Base-by-base conservation (phyloP, 64 coral and sea anemone species). In the Acropora tenuis region DNA sequence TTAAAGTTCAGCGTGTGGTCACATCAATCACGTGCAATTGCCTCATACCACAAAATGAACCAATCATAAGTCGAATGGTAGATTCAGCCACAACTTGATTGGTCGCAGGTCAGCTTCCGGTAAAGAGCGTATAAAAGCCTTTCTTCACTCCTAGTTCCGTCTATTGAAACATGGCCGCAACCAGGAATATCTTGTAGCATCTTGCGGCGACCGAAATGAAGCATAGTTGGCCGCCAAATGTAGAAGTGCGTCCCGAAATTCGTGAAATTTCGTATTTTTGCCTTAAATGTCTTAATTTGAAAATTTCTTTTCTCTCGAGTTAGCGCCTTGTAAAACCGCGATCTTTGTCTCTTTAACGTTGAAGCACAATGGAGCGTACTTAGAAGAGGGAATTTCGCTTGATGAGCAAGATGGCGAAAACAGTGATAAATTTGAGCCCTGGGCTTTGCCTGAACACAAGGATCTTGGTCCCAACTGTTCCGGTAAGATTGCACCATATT, bases 391-490 rank as follows among this genome's bases (percentile, higher is more conserved):
- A 17, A 45, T 61, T 3, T 1, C 60, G 6, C 8, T 13, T 71
- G 72, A 48, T 12, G 53, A 40, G 10, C 42, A 15, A 4, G 89
- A 84, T 18, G 0, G 2, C 6, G 75, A 73, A 6, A 17, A 5
- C 0, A 57, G 40, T 16, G 95, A 97, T 43, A 91, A 94, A 50
- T 97, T 91, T 63, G 95, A 97, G 58, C 95, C 95, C 6, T 97
- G 92, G 95, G 95, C 95, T 79, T 91, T 97, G 78, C 95, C 92
- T 18, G 88, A 90, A 82, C 84, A 94, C 50, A 73, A 97, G 72
- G 75, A 81, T 30, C 30, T 50, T 87, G 95, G 95, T 16, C 95
- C 88, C 7, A 91, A 97, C 83, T 97, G 95, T 92, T 77, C 89
- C 59, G 95, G 95, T 97, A 83, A 94, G 77, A 41, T 42, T 5